Conservation (phyloP, 2,888 invertebrate species). For the Synanthedon vespiformis region DNA sequence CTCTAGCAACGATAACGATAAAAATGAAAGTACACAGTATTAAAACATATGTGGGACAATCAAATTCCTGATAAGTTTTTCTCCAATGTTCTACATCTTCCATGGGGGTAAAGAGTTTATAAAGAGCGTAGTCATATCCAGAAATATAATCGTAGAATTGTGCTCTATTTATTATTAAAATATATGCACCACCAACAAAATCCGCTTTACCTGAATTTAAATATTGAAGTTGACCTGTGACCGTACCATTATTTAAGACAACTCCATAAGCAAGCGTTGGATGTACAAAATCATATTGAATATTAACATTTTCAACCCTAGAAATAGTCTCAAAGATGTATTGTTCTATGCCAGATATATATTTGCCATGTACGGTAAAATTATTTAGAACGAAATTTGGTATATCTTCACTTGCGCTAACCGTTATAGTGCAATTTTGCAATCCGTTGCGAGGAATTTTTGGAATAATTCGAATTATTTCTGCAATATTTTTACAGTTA, state of each 20-base stretch:
- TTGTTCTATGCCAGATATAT: slow-evolving; percentile 30
- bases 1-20: slow-evolving; percentile 13
- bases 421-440: slow-evolving; percentile 25
- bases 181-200: slow-evolving; percentile 29
- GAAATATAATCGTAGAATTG: slow-evolving; percentile 34
- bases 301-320: slow-evolving; percentile 15
- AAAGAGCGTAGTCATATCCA: slow-evolving; percentile 28
- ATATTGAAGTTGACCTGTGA: slow-evolving; percentile 26
- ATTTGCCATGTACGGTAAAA: slow-evolving; percentile 16
- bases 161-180: slow-evolving; percentile 30
- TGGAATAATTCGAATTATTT: slow-evolving; percentile 11
- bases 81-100: slow-evolving; percentile 25
- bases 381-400: slow-evolving; percentile 25
- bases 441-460: slow-evolving; percentile 11
- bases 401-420: slow-evolving; percentile 23
- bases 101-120: slow-evolving; percentile 25
- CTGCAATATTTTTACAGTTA: slow-evolving; percentile 15
- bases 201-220: slow-evolving; percentile 25
- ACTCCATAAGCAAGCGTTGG: slow-evolving; percentile 14
- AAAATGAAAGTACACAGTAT: slow-evolving; percentile 20
- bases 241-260: slow-evolving; percentile 29
- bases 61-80: slow-evolving; percentile 32
- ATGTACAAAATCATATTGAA: slow-evolving; percentile 16
- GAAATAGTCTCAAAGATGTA: slow-evolving; percentile 30
- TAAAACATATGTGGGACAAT: slow-evolving; percentile 25